Percentiles rank a stretch among this genome's conserved stretches.
phyloP scores from a whole-genome alignment of 92 coral and sea anemone species.

The Palythoa grandiflora region DNA sequence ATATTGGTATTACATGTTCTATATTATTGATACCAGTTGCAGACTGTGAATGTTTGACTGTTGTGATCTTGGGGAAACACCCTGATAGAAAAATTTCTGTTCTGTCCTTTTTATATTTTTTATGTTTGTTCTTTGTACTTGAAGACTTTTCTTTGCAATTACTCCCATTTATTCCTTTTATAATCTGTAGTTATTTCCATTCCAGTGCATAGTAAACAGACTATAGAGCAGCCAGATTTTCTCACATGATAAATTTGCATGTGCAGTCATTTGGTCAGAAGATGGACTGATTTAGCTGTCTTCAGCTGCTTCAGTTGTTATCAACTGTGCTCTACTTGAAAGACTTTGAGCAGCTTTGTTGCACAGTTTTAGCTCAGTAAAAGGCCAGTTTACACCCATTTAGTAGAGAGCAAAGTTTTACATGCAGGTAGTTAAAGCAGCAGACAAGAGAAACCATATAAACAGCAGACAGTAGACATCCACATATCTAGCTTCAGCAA shows the following conservation, averaged over 20 bases:
- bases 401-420: background rate
- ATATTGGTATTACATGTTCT: slow-evolving; percentile 18
- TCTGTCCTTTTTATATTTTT: slow-evolving; percentile 2
- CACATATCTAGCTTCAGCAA: background rate
- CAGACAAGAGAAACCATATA: background rate
- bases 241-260: background rate
- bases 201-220: background rate
- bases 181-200: background rate
- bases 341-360: background rate
- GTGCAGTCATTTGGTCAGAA: background rate
- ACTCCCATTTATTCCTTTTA: background rate
- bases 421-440: background rate
- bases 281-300: background rate
- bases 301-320: background rate
- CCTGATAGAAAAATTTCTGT: background rate
- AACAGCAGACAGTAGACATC: background rate
- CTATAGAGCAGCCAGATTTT: background rate
- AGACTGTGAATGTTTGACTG: slow-evolving; percentile 18
- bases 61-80: slow-evolving; percentile 16
- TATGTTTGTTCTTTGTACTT: background rate
- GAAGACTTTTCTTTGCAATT: background rate
- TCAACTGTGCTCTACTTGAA: background rate
- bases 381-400: background rate
- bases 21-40: slow-evolving; percentile 41
- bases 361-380: background rate